Evolutionary conservation across 2,888 invertebrate genomes (phyloP).

Genomic region (Drosophila demipolita): DNA sequence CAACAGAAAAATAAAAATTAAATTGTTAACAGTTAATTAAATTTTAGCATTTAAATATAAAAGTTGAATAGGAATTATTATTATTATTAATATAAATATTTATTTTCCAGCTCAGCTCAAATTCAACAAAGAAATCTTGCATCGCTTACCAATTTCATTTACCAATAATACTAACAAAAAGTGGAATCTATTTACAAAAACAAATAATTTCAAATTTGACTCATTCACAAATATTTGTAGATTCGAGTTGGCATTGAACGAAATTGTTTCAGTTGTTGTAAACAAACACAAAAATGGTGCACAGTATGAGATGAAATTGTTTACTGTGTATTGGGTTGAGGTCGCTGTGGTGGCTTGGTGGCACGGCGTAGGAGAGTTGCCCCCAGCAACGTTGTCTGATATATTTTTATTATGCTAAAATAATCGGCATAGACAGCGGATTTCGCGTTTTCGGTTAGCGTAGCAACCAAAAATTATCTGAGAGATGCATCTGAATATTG

Average conservation of each 20-base stretch:
- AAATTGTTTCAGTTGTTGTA: neutral
- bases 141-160: neutral
- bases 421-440: slow-evolving; percentile 73
- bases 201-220: neutral
- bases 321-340: neutral
- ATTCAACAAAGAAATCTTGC: neutral
- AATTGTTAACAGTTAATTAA: rapidly evolving
- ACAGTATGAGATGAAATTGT: neutral
- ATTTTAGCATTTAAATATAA: neutral
- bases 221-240: neutral
- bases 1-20: neutral
- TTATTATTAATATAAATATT: neutral
- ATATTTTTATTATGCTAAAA: slow-evolving; percentile 81
- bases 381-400: slow-evolving; percentile 60
- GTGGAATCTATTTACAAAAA: neutral
- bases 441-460: slow-evolving; percentile 62
- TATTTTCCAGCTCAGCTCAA: neutral
- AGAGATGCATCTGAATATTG: slow-evolving; percentile 81
- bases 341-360: neutral
- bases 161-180: neutral
- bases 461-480: slow-evolving; percentile 73
- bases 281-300: neutral
- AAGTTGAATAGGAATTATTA: neutral
- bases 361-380: slow-evolving; percentile 57
- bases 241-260: neutral